These are phyloP conservation scores for Pogonognathellus flavescens DNA, from an alignment of 1,140 invertebrate genomes.

Conservation along the genomic window DNA sequence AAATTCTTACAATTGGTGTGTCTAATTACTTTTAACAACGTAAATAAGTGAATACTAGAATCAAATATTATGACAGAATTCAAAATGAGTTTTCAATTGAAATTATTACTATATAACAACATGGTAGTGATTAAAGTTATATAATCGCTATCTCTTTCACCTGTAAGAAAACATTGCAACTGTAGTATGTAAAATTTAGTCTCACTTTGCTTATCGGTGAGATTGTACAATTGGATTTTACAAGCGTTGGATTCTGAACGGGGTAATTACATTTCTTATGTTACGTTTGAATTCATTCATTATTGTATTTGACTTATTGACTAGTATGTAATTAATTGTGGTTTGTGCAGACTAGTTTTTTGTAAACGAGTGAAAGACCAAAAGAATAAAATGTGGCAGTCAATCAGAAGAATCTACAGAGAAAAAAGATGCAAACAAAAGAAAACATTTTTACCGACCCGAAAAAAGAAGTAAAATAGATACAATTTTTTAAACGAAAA, in stretches of 20 bases:
- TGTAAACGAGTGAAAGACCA: constrained; percentile 24
- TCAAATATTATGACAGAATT: too few relatives aligned
- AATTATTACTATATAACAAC: too few relatives aligned
- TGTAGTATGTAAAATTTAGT: too few relatives aligned
- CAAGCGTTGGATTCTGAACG: neutral
- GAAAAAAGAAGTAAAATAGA: neutral
- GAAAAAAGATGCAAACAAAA: constrained; percentile 9
- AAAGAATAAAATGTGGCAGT: neutral
- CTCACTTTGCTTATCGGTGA: too few relatives aligned
- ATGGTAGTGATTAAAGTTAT: constrained; percentile 2
- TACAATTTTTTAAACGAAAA: constrained; percentile 3
- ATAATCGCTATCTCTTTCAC: neutral
- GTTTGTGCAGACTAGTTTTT: constrained; percentile 46
- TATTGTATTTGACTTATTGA: constrained; percentile 42
- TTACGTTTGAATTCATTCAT: neutral
- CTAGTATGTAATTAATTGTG: constrained; percentile 49
- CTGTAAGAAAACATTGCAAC: too few relatives aligned
- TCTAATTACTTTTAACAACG: too few relatives aligned
- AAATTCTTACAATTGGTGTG: too few relatives aligned
- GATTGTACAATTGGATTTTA: too few relatives aligned
- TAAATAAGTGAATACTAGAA: too few relatives aligned
- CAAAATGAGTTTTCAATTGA: too few relatives aligned
- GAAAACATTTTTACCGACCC: neutral
- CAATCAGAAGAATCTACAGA: neutral
- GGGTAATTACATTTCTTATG: constrained; percentile 13